Evolutionary conservation across 2,113 vertebrate species (phyloP).

Genomic region (Malurus alboscapulatus): DNA sequence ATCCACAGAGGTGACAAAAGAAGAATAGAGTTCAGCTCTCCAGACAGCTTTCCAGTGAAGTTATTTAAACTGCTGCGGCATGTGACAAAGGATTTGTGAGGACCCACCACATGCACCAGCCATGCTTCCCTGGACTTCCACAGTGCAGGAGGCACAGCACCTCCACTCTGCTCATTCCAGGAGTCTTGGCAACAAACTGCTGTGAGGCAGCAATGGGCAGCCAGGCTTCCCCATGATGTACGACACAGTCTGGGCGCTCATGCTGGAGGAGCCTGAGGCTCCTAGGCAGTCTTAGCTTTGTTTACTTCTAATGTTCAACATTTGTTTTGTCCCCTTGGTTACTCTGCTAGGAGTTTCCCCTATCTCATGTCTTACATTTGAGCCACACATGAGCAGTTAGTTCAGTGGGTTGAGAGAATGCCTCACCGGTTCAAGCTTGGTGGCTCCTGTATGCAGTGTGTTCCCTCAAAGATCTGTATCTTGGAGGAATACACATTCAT

Average conservation of each 20-base stretch:
- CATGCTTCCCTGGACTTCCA: rapidly evolving
- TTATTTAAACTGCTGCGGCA: not conserved
- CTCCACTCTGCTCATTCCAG: not conserved
- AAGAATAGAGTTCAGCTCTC: not conserved
- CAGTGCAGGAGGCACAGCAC: rapidly evolving
- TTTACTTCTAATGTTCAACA: not conserved
- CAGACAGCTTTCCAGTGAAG: not conserved
- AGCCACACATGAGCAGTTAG: not conserved
- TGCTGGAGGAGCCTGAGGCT: not conserved
- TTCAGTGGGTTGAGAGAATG: not conserved
- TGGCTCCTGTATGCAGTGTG: rapidly evolving
- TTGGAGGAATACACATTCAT: rapidly evolving
- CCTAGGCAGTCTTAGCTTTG: not conserved
- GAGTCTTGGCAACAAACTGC: not conserved
- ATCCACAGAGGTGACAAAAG: not conserved
- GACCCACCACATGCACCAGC: rapidly evolving
- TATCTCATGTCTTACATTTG: not conserved
- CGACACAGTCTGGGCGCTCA: rapidly evolving
- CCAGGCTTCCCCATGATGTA: not conserved
- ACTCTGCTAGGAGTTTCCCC: not conserved
- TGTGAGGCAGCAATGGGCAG: not conserved
- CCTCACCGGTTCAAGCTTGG: not conserved
- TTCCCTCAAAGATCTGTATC: not conserved
- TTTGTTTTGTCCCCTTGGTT: slow-evolving; percentile 29
- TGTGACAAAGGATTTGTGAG: rapidly evolving